phyloP scores from a whole-genome alignment of 2,888 invertebrate genomes.

The Tiliacea aurago region DNA sequence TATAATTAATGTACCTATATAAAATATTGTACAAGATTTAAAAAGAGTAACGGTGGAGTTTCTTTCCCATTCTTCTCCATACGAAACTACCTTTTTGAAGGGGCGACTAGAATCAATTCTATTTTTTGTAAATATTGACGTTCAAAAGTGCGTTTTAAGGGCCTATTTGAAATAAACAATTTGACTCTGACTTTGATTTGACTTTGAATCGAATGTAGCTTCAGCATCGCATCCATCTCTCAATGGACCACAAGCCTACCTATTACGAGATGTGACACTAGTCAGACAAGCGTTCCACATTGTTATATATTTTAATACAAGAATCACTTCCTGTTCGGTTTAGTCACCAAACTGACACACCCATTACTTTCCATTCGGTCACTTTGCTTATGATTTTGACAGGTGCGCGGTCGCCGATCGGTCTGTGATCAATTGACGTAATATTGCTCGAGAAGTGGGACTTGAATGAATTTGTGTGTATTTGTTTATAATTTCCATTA shows the following conservation, averaged over 20 bases:
- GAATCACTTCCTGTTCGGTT: conserved; percentile 47
- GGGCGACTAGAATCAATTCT: too few relatives aligned
- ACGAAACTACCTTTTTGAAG: too few relatives aligned
- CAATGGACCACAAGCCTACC: conserved; percentile 9
- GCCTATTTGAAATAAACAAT: too few relatives aligned
- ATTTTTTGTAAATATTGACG: too few relatives aligned
- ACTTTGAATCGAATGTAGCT: too few relatives aligned
- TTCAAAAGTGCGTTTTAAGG: too few relatives aligned
- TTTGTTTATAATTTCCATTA: conserved; percentile 22
- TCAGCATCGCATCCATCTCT: neutral
- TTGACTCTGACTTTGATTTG: too few relatives aligned
- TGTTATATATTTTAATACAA: conserved; percentile 60
- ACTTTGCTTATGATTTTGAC: conserved; percentile 24
- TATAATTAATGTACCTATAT: too few relatives aligned
- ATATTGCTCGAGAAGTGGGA: neutral
- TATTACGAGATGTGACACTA: conserved; percentile 57
- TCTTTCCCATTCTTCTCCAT: too few relatives aligned
- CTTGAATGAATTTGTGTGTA: conserved; percentile 19
- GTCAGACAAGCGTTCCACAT: conserved; percentile 50
- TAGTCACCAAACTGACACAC: conserved; percentile 30
- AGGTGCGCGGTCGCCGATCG: conserved; percentile 9
- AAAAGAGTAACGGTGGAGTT: too few relatives aligned
- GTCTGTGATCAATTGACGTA: conserved; percentile 15
- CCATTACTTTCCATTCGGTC: conserved; percentile 46
- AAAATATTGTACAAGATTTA: too few relatives aligned